Percentiles rank a stretch among this genome's conserved stretches.
These are phyloP conservation scores for Actenoides hombroni DNA, from an alignment of 2,113 vertebrate genomes.

Conservation along the genomic window DNA sequence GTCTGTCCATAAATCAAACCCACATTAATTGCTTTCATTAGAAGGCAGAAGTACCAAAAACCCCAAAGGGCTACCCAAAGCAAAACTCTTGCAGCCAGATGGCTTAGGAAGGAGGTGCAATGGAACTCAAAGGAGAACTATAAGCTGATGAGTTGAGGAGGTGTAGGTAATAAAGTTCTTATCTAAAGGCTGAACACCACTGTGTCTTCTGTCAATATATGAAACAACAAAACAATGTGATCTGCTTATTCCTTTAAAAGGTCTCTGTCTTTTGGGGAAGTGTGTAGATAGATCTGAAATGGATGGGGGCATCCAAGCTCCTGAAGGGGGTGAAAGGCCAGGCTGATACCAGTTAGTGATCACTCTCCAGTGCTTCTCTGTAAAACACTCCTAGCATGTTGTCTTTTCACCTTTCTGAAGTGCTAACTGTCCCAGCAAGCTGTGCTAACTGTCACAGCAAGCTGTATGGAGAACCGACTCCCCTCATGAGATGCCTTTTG, in stretches of 20 bases:
- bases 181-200: background rate
- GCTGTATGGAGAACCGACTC: background rate
- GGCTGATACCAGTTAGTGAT: background rate
- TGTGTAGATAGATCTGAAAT: background rate
- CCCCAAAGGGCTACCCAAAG: background rate
- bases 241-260: background rate
- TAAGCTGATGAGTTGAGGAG: accelerated
- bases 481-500: background rate
- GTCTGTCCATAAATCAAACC: background rate
- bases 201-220: background rate
- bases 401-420: background rate
- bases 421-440: accelerated
- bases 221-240: background rate
- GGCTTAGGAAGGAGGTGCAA: background rate
- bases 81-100: background rate
- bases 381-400: background rate
- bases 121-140: background rate
- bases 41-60: background rate
- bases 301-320: background rate
- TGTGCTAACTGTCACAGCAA: background rate
- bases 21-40: background rate
- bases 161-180: background rate
- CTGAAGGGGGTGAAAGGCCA: background rate
- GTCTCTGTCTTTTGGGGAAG: background rate
- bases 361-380: background rate